Base-by-base conservation (phyloP, 2,797 vertebrate species). In the Columba guinea region DNA sequence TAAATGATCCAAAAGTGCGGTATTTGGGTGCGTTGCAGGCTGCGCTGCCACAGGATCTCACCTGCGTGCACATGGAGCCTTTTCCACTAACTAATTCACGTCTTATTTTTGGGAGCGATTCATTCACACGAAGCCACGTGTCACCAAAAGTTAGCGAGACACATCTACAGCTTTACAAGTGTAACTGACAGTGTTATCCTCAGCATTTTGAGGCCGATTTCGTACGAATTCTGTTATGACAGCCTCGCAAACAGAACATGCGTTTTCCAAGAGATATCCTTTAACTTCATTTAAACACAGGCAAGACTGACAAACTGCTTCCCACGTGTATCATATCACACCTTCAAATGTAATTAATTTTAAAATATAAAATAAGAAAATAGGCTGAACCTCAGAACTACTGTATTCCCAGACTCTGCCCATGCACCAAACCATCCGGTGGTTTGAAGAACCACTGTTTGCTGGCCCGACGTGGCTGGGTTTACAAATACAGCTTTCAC, bases 111-210 rank as follows among this genome's bases (percentile, higher is more conserved):
- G 71, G 81, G 67, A 76, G 55, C 3, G 0, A 85, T 49, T 70
- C 86, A 64, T 68, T 95, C 75, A 62, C 91, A 77, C 89, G 59
- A 81, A 94, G 81, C 74, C 67, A 65, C 84, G 87, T 26, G 75
- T 70, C 69, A 85, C 44, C 89, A 65, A 21, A 75, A 91, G 74
- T 75, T 62, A 82, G 78, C 3, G 0, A 92, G 89, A 74, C 78
- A 71, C 74, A 84, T 44, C 74, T 21, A 87, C 84, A 59, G 78
- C 16, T 92, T 95, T 70, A 79, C 84, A 79, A 82, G 62, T 87
- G 84, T 60, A 48, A 41, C 5, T 5, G 10, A 41, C 59, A 63
- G 86, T 28, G 74, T n/a, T 34, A 92, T n/a, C 52, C 67, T 79
- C 92, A 90, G 67, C 80, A 28, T 82, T 78, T 8, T 35, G 83